Conservation (phyloP, 2,113 vertebrate species). For the Triplophysa dalaica region DNA sequence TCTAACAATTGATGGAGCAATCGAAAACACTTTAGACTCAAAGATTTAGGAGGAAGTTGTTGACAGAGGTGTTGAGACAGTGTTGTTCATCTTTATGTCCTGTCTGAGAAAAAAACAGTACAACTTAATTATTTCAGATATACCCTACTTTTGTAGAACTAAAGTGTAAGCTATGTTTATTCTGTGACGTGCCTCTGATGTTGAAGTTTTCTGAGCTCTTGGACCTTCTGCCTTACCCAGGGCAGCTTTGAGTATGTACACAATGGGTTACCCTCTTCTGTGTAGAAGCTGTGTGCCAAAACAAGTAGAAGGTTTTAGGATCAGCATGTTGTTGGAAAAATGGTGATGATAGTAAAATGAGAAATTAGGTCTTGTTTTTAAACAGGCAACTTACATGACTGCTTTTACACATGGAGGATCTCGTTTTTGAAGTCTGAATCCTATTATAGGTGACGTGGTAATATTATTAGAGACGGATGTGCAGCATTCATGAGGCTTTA, state of each 20-base stretch:
- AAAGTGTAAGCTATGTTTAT: too few relatives aligned
- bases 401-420: constrained; percentile 43
- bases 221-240: constrained; percentile 35
- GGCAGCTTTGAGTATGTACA: too few relatives aligned
- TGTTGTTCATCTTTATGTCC: neutral
- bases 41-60: neutral
- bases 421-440: constrained; percentile 63
- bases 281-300: constrained; percentile 46
- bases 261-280: constrained; percentile 18
- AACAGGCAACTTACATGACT: constrained; percentile 39
- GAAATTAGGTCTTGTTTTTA: neutral
- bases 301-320: constrained; percentile 7
- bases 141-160: too few relatives aligned
- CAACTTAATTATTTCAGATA: too few relatives aligned
- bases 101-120: neutral
- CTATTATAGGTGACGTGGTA: constrained; percentile 57
- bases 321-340: neutral
- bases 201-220: constrained; percentile 37
- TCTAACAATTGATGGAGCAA: too few relatives aligned
- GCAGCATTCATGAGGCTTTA: too few relatives aligned
- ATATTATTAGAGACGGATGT: constrained; percentile 34
- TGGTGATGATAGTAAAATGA: neutral
- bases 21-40: too few relatives aligned
- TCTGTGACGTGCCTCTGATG: neutral
- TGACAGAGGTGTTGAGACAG: neutral